These are phyloP conservation scores for Chrysomallon squamiferum DNA, from an alignment of 1,140 invertebrate species.

Conservation along the genomic window DNA sequence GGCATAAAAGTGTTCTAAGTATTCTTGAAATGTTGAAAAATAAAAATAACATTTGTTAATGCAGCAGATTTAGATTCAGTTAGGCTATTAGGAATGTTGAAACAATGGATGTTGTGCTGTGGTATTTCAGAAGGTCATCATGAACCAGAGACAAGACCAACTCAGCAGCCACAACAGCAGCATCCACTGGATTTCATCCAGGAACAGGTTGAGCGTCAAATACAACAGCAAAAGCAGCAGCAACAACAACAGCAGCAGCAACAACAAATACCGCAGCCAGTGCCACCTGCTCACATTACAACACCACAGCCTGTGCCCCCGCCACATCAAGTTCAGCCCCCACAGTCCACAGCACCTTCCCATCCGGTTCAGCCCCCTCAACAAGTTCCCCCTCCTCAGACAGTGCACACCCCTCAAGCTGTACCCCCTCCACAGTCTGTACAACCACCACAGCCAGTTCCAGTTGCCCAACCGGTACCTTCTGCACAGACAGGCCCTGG, in stretches of 20 bases:
- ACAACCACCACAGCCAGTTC: neutral
- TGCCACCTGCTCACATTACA: constrained; percentile 24
- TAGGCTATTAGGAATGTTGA: no score
- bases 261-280: constrained; percentile 51
- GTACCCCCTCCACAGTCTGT: constrained; percentile 5
- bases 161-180: constrained; percentile 35
- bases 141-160: constrained; percentile 12
- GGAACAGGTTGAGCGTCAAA: constrained; percentile 33
- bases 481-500: no score
- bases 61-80: no score
- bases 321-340: constrained; percentile 34
- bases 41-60: no score
- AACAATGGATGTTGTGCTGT: no score
- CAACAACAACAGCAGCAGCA: constrained; percentile 7
- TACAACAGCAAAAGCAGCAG: constrained; percentile 20
- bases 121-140: neutral
- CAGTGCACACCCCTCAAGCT: constrained; percentile 22
- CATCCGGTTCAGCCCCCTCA: constrained; percentile 19
- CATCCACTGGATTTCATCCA: constrained; percentile 46
- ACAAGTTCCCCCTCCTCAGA: constrained; percentile 26
- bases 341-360: neutral
- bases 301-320: constrained; percentile 36
- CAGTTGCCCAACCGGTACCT: neutral
- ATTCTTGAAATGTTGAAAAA: no score
- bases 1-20: no score